Evolutionary conservation across 2,113 vertebrate genomes (phyloP).

Genomic region (Trogon melanurus): DNA sequence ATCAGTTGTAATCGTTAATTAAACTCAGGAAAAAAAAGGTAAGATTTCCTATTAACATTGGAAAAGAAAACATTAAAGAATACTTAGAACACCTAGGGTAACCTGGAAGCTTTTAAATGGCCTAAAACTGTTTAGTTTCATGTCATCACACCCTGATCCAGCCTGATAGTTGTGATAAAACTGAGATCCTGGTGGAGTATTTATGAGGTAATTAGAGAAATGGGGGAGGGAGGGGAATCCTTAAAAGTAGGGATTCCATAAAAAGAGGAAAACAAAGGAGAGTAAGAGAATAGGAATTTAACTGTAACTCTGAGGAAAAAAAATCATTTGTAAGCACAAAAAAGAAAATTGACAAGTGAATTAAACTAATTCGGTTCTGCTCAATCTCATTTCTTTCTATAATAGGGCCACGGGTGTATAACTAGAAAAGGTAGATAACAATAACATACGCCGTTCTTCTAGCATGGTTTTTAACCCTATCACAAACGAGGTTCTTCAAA

Average conservation of each 20-base stretch:
- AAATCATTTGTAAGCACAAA: background rate
- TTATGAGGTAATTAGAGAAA: background rate
- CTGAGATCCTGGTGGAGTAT: background rate
- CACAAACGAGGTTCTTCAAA: background rate
- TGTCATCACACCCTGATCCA: background rate
- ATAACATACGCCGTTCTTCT: background rate
- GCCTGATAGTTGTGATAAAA: background rate
- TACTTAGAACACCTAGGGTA: background rate
- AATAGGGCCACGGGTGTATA: background rate
- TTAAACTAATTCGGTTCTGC: background rate
- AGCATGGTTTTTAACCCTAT: background rate
- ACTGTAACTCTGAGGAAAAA: background rate
- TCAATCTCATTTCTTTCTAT: background rate
- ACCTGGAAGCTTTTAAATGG: background rate
- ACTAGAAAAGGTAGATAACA: background rate
- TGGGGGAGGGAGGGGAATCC: background rate
- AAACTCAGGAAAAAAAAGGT: background rate
- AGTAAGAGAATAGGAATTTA: background rate
- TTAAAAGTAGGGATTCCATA: background rate
- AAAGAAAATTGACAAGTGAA: background rate
- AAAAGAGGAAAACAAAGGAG: background rate
- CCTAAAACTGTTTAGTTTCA: background rate
- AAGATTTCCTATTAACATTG: background rate
- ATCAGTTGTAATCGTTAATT: background rate
- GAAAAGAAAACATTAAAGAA: background rate